Base-by-base conservation (phyloP, 1,140 invertebrate genomes). In the Teleogryllus occipitalis region DNA sequence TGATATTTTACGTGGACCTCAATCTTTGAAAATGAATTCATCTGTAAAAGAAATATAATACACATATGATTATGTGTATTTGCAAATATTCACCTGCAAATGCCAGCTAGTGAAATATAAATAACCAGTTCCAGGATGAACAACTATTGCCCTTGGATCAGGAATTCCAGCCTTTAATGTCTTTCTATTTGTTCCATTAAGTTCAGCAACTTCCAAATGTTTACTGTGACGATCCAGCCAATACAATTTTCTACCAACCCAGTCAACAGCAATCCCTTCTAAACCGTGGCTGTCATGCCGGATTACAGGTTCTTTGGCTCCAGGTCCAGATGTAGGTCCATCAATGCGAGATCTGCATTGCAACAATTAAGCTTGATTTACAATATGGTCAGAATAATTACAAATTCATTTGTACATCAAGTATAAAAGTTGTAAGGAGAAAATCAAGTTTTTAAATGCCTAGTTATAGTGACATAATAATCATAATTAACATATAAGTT, bases 71-170 rank as follows among this genome's bases (percentile, higher is more conserved):
- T 2, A 39, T 39, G 27, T 39, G 27, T 39, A 39, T 39, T 39
- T 39, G 27, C 27, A 39, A 39, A 39, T 39, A 77, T n/a, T 46
- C 84, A 88, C 84, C 84, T 90, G 94, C 47, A 98, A 90, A 85
- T 98, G 95, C 97, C 97, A 98, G 7, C 96, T 97, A 18, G 97
- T 96, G 85, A 96, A 99, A 87, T 97, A 99, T 27, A 99, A 84
- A 84, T 97, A 97, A 49, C 97, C 98, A 80, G 92, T 95, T 15
- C 95, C 94, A 8, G 98, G 98, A 89, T 99, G 96, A 1, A 98
- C 95, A 7, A 94, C 96, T 74, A 99, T 91, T 7, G 97, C 97
- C 83, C 97, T 87, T 6, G 98, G 98, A 87, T 99, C 97, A 8
- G 93, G 91, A 80, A 99, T 95, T 14, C 93, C 93, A 48, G 93